Percentiles rank a stretch among this genome's conserved stretches.
These are phyloP conservation scores for Pterophyllum scalare DNA, from an alignment of 2,113 vertebrate genomes.

Conservation along the genomic window DNA sequence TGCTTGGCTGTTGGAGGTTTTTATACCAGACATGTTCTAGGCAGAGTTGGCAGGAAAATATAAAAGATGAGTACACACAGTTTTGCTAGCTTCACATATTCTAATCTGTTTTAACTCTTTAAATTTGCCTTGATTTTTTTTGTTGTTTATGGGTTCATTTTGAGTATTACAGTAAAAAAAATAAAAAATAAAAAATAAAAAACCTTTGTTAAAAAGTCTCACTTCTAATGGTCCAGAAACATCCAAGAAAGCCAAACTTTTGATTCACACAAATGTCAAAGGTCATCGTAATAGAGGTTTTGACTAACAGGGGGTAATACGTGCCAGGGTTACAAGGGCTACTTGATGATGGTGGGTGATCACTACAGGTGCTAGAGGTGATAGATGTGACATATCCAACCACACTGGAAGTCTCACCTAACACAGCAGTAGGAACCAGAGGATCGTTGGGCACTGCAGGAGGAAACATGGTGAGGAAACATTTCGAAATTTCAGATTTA, in stretches of 20 bases:
- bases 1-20: constrained; percentile 37
- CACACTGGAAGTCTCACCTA: constrained; percentile 90
- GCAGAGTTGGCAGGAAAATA: constrained; percentile 4
- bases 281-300: not conserved
- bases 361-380: constrained; percentile 30
- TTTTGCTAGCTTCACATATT: not conserved
- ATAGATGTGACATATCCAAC: constrained; percentile 36
- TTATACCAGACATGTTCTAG: constrained; percentile 28
- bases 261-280: not conserved
- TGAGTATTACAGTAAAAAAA: not conserved
- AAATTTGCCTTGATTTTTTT: constrained; percentile 16
- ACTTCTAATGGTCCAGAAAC: constrained; percentile 1
- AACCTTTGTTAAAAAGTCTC: not conserved
- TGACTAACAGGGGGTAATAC: not conserved
- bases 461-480: constrained; percentile 88
- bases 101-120: not conserved
- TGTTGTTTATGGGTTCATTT: not conserved
- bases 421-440: constrained; percentile 98
- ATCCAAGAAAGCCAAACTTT: constrained; percentile 7
- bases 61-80: not conserved
- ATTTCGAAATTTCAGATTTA: constrained; percentile 9
- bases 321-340: constrained; percentile 31
- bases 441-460: constrained; percentile 97
- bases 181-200: not conserved
- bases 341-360: constrained; percentile 67